phyloP scores from a whole-genome alignment of 2,113 vertebrate species.

The Chloropsis cyanopogon region DNA sequence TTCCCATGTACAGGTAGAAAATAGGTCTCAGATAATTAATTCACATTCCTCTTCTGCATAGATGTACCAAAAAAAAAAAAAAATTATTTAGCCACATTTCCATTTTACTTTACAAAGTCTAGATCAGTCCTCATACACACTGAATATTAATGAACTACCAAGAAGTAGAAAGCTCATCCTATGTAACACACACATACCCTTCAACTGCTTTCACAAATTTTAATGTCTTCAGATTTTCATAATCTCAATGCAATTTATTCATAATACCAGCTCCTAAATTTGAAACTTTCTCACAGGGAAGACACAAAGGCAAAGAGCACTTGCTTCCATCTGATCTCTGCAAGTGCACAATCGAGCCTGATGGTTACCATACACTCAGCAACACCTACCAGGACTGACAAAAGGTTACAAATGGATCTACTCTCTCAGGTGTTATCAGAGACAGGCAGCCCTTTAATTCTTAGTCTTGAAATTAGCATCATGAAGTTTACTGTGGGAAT shows the following conservation, averaged over 20 bases:
- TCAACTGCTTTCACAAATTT: background rate
- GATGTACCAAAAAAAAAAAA: background rate
- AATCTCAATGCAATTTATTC: background rate
- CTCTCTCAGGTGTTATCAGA: background rate
- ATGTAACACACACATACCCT: background rate
- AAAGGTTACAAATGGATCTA: conserved; percentile 21
- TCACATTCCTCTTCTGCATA: background rate
- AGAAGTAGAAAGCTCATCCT: background rate
- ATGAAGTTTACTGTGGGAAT: background rate
- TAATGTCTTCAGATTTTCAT: background rate
- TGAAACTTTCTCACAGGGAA: background rate
- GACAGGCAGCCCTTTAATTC: background rate
- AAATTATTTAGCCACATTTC: background rate
- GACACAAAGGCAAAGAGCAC: background rate
- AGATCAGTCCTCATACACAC: background rate
- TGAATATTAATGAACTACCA: background rate
- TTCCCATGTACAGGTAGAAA: background rate
- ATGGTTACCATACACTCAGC: conserved; percentile 5
- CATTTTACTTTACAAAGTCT: background rate
- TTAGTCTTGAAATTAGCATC: conserved; percentile 23
- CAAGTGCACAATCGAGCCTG: background rate
- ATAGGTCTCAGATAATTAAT: background rate
- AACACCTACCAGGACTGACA: conserved; percentile 2
- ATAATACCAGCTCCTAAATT: background rate
- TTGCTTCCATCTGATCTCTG: background rate